Percentiles rank a stretch among this genome's conserved stretches.
Evolutionary conservation across 1,140 invertebrate species (phyloP).

Genomic region (Diploscapter pachys): DNA sequence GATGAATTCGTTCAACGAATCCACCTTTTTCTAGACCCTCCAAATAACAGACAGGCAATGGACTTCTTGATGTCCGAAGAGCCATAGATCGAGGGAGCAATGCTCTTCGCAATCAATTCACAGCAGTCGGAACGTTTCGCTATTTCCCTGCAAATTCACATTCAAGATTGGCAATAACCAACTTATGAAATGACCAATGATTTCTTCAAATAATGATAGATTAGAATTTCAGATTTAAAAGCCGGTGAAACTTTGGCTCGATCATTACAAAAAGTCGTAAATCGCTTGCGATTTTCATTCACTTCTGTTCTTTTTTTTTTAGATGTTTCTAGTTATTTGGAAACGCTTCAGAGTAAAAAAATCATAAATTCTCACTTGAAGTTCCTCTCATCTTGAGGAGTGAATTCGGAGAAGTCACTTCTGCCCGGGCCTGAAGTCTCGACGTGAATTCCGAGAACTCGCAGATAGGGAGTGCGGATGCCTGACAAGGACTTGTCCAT

Average conservation of each 20-base stretch:
- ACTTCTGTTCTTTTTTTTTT: not conserved
- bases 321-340: not conserved
- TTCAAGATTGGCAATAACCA: too few species aligned
- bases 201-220: too few species aligned
- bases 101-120: constrained; percentile 80
- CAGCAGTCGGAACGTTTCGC: constrained; percentile 81
- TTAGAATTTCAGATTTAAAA: too few species aligned
- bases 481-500: constrained; percentile 81
- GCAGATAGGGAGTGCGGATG: constrained; percentile 85
- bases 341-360: not conserved
- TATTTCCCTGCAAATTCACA: constrained; percentile 63
- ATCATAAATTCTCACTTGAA: constrained; percentile 66
- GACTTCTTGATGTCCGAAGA: constrained; percentile 93
- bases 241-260: too few species aligned
- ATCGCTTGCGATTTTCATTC: not conserved
- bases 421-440: constrained; percentile 77
- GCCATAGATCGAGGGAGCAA: constrained; percentile 96
- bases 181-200: too few species aligned
- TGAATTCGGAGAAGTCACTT: constrained; percentile 64
- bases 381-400: constrained; percentile 83
- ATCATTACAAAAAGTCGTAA: not conserved
- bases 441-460: constrained; percentile 85
- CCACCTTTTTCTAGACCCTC: constrained; percentile 69
- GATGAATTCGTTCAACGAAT: constrained; percentile 37
- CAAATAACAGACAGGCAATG: constrained; percentile 90